These are phyloP conservation scores for Archivesica marissinica DNA, from an alignment of 1,140 invertebrate species.

Conservation along the genomic window DNA sequence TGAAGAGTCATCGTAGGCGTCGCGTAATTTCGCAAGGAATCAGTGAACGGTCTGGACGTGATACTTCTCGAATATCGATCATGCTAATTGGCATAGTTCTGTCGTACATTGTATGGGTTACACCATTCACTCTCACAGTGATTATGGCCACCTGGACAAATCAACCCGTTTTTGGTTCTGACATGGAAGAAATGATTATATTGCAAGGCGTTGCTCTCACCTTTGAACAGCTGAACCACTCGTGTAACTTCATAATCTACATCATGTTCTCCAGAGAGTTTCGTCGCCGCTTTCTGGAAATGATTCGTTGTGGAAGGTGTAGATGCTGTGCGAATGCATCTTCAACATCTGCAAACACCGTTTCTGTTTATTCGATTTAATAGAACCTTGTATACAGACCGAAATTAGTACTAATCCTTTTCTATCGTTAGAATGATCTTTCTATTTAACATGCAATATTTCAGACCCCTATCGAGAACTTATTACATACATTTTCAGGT, in stretches of 20 bases:
- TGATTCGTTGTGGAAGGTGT: conserved; percentile 1
- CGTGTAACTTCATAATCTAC: conserved; percentile 24
- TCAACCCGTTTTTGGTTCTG: conserved; percentile 3
- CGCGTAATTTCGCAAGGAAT: not conserved
- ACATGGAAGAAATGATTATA: not conserved
- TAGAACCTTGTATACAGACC: no score
- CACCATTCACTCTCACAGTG: conserved; percentile 5
- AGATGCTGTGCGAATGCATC: not conserved
- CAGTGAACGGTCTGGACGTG: not conserved
- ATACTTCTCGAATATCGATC: not conserved
- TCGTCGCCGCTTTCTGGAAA: not conserved
- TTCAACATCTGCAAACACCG: not conserved
- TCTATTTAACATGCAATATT: no score
- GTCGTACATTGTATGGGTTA: conserved; percentile 14
- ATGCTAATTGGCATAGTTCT: not conserved
- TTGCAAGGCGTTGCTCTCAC: not conserved
- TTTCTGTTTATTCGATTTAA: not conserved
- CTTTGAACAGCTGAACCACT: conserved; percentile 25
- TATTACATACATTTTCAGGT: no score
- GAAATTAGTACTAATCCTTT: no score
- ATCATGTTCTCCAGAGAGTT: conserved; percentile 13
- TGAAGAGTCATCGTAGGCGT: not conserved
- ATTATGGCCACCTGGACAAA: conserved; percentile 10
- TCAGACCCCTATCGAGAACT: no score
- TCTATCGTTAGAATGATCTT: no score